phyloP scores from a whole-genome alignment of 2,797 vertebrate genomes.

The Odontamblyopus rebecca region DNA sequence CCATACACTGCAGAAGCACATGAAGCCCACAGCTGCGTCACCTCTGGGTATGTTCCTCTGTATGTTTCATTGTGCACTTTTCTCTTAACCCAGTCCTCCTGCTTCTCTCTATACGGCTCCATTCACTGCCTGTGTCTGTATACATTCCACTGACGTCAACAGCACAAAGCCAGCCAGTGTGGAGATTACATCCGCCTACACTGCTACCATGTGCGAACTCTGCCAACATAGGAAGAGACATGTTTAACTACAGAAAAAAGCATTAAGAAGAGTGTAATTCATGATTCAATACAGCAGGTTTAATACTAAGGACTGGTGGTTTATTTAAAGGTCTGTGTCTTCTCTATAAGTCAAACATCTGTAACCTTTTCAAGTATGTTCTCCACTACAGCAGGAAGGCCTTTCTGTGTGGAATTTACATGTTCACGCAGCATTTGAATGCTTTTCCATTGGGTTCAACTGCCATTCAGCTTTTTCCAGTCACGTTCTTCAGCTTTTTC shows the following conservation, averaged over 20 bases:
- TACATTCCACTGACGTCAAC: conserved; percentile 59
- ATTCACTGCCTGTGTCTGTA: conserved; percentile 46
- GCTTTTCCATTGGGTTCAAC: background rate
- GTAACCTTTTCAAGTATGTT: background rate
- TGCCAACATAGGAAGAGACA: conserved; percentile 12
- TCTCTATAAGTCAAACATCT: no score
- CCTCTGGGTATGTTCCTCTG: conserved; percentile 17
- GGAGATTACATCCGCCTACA: conserved; percentile 45
- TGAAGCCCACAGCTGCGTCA: conserved; percentile 7
- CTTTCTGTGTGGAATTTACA: background rate
- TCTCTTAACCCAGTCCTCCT: conserved; percentile 17
- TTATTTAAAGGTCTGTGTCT: background rate
- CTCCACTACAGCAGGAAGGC: background rate
- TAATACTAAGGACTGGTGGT: background rate
- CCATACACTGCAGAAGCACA: background rate
- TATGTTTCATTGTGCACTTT: conserved; percentile 29
- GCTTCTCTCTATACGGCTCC: conserved; percentile 25
- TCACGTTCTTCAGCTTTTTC: background rate
- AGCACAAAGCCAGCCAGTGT: conserved; percentile 58
- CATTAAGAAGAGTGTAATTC: background rate
- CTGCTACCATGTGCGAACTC: conserved; percentile 1
- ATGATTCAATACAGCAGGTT: background rate
- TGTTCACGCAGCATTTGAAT: background rate
- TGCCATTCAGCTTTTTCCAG: background rate
- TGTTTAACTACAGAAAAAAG: conserved; percentile 24